A percentile compares a stretch with the other conserved stretches of the same genome.
Conservation (phyloP, 2,888 invertebrate genomes). For the Laspeyria flexula region DNA sequence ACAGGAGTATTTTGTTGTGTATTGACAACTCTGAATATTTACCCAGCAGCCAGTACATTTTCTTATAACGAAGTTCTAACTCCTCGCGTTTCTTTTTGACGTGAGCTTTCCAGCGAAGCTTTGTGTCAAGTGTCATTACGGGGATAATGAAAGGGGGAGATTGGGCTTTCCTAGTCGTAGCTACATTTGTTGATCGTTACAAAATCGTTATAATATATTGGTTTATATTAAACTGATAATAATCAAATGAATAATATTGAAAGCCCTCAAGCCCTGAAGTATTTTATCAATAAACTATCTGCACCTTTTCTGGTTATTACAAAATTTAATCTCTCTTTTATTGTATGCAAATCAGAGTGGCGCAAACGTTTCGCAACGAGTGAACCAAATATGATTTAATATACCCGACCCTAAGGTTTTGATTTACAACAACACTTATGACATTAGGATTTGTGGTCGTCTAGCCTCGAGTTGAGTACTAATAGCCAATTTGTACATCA, state of each 20-base stretch:
- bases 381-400: constrained; percentile 17
- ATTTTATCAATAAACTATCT: constrained; percentile 8
- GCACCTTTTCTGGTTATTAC: constrained; percentile 12
- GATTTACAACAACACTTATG: constrained; percentile 13
- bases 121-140: too few relatives aligned
- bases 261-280: constrained; percentile 3
- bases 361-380: constrained; percentile 7
- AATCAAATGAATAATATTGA: constrained; percentile 4
- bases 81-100: too few relatives aligned
- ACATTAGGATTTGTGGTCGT: constrained; percentile 9
- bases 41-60: too few relatives aligned
- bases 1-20: too few relatives aligned
- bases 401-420: constrained; percentile 7
- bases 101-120: too few relatives aligned
- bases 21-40: too few relatives aligned
- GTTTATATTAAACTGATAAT: background rate
- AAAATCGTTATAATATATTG: background rate
- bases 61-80: too few relatives aligned
- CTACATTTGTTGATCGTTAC: too few relatives aligned
- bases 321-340: constrained; percentile 24
- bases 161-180: too few relatives aligned
- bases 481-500: constrained; percentile 3
- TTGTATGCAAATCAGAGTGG: constrained; percentile 28
- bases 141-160: too few relatives aligned
- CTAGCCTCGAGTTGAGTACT: constrained; percentile 5